A percentile compares a stretch with the other conserved stretches of the same genome.
These are phyloP conservation scores for Pituophis catenifer DNA, from an alignment of 2,113 vertebrate genomes.

Conservation along the genomic window DNA sequence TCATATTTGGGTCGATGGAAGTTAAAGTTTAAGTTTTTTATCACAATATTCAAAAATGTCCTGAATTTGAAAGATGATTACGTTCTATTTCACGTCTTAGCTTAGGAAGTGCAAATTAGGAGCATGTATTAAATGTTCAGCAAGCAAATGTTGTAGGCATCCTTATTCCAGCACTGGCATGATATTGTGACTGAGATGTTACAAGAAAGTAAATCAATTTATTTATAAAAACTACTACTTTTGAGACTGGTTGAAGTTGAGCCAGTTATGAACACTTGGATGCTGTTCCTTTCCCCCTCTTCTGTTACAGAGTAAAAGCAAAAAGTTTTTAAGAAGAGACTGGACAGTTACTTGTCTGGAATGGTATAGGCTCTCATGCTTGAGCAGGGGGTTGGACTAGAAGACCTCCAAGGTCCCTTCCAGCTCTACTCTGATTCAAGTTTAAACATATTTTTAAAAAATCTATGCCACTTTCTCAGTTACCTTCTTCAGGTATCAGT, in stretches of 20 bases:
- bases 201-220: background rate
- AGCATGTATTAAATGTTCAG: background rate
- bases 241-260: background rate
- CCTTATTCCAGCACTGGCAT: too few species aligned
- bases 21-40: background rate
- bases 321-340: too few species aligned
- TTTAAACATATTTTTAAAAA: background rate
- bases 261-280: background rate
- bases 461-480: background rate
- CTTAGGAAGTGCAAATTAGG: background rate
- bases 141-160: background rate
- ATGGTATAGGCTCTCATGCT: too few species aligned
- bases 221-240: background rate
- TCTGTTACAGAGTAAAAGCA: too few species aligned
- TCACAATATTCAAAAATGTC: background rate
- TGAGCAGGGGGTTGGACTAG: background rate
- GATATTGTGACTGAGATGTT: too few species aligned
- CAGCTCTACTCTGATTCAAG: background rate
- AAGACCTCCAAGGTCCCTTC: background rate
- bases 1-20: too few species aligned
- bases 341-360: background rate
- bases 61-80: background rate
- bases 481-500: background rate
- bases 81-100: background rate
- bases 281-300: background rate